A percentile compares a stretch with the other conserved stretches of the same genome.
Conservation (phyloP, 2,797 vertebrate genomes). For the Bradypus variegatus region DNA sequence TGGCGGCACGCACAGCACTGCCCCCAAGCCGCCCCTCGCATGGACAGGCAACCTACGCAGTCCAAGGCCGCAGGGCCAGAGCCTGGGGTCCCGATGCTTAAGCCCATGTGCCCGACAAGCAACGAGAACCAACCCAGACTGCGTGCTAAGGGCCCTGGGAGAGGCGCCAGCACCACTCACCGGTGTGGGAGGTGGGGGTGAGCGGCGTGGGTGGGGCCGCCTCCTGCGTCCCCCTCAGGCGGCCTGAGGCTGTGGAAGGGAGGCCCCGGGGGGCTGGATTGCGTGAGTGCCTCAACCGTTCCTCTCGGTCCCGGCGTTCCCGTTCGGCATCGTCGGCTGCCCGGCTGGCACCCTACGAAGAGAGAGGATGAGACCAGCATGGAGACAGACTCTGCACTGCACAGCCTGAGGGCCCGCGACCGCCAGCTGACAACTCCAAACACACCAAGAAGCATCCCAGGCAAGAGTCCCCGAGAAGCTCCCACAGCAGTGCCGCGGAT, state of each 20-base stretch:
- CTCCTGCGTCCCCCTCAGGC: slow-evolving; percentile 86
- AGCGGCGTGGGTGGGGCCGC: slow-evolving; percentile 85
- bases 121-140: background rate
- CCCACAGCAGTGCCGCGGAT: background rate
- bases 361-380: background rate
- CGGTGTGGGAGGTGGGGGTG: slow-evolving; percentile 92
- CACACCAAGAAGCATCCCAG: too few relatives aligned
- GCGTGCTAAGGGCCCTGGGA: background rate
- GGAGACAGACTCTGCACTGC: background rate
- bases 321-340: slow-evolving; percentile 89
- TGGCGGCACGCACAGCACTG: too few relatives aligned
- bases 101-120: background rate
- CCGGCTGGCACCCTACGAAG: slow-evolving; percentile 86
- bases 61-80: too few relatives aligned
- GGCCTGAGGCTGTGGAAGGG: slow-evolving; percentile 86
- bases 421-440: background rate
- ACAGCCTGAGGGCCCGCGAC: background rate
- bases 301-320: slow-evolving; percentile 90
- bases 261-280: slow-evolving; percentile 85
- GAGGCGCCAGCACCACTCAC: slow-evolving; percentile 62
- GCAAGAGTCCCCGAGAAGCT: background rate
- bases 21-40: too few relatives aligned
- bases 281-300: slow-evolving; percentile 86
- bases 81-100: too few relatives aligned
- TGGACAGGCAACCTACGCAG: too few relatives aligned